A percentile compares a stretch with the other conserved stretches of the same genome.
These are phyloP conservation scores for Hypotaenidia okinawae DNA, from an alignment of 2,797 vertebrate genomes.

Conservation along the genomic window DNA sequence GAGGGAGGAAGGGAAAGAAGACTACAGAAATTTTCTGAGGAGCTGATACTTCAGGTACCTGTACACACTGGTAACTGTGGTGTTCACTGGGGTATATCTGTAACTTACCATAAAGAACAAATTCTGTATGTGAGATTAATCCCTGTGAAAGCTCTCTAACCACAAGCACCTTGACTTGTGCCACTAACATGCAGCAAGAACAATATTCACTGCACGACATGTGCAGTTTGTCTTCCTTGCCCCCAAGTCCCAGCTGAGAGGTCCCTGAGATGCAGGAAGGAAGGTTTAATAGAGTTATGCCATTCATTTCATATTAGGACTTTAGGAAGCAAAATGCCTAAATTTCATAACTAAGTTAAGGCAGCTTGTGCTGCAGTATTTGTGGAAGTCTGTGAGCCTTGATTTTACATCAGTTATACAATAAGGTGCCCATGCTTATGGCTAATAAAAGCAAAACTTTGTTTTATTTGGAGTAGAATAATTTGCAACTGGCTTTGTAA, in stretches of 20 bases:
- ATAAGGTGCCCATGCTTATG: neutral
- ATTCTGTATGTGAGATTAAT: neutral
- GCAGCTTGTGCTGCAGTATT: neutral
- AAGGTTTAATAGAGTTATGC: neutral
- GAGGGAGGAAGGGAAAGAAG: neutral
- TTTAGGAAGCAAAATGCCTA: neutral
- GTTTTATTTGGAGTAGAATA: neutral
- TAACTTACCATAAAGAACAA: neutral
- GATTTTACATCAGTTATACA: neutral
- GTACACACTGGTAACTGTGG: neutral
- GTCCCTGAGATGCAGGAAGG: neutral
- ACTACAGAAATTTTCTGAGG: neutral
- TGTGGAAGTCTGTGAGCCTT: neutral
- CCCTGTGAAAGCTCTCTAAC: neutral
- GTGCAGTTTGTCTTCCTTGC: neutral
- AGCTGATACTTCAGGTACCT: neutral
- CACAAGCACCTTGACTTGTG: neutral
- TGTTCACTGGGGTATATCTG: neutral
- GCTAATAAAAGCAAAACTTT: neutral
- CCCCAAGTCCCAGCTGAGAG: neutral
- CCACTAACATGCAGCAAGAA: neutral
- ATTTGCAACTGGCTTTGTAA: neutral
- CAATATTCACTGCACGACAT: neutral
- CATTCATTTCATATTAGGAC: neutral
- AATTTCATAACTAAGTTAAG: neutral